phyloP scores from a whole-genome alignment of 2,797 vertebrate species.

The Sylvilagus floridanus region DNA sequence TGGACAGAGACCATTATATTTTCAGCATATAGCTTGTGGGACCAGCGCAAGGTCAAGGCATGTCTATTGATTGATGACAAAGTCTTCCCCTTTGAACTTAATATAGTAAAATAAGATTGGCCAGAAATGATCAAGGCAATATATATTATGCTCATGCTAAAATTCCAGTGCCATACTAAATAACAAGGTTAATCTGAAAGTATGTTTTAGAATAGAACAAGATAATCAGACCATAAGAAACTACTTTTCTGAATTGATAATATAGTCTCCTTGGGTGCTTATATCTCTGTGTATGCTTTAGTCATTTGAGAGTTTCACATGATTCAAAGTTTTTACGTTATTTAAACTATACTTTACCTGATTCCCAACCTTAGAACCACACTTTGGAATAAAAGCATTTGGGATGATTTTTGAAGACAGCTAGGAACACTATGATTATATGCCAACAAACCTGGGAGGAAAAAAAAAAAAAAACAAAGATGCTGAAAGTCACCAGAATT shows the following conservation, averaged over 20 bases:
- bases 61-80: conserved; percentile 2
- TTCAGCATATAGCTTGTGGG: neutral
- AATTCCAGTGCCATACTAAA: conserved; percentile 63
- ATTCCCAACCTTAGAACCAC: conserved; percentile 53
- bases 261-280: conserved; percentile 40
- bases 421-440: conserved; percentile 10
- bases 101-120: conserved; percentile 62
- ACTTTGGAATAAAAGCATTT: conserved; percentile 48
- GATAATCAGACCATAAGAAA: conserved; percentile 57
- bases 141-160: conserved; percentile 37
- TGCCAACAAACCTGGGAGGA: neutral
- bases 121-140: conserved; percentile 64
- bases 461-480: conserved; percentile 35
- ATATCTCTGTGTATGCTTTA: conserved; percentile 53
- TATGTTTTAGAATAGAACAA: conserved; percentile 46
- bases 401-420: conserved; percentile 12
- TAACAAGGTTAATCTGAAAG: conserved; percentile 53
- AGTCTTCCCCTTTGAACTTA: conserved; percentile 30
- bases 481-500: neutral
- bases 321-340: conserved; percentile 58
- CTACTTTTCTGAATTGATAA: conserved; percentile 37
- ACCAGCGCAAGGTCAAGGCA: neutral
- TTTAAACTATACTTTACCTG: conserved; percentile 59
- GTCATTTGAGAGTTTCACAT: conserved; percentile 61
- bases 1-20: neutral